Percentiles rank a stretch among this genome's conserved stretches.
These are phyloP conservation scores for Spinibarbus caldwelli DNA, from an alignment of 2,797 vertebrate genomes.

Conservation along the genomic window DNA sequence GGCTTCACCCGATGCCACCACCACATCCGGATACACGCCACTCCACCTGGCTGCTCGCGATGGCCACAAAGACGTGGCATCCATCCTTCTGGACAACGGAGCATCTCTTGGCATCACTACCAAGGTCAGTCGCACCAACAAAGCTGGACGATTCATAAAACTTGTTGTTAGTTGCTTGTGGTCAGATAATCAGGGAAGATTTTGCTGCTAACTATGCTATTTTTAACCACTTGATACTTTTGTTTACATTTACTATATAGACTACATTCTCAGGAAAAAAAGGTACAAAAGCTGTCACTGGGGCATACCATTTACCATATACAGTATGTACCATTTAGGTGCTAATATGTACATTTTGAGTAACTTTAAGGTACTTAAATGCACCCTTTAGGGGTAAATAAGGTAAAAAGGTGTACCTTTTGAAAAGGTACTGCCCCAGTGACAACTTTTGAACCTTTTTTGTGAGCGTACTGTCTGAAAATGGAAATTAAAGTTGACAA, in stretches of 20 bases:
- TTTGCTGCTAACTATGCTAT: background rate
- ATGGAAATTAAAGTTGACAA: background rate
- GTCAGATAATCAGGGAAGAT: background rate
- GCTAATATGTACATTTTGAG: background rate
- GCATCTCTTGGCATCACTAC: slow-evolving; percentile 90
- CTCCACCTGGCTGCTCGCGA: slow-evolving; percentile 92
- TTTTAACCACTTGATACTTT: background rate
- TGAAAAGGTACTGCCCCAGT: background rate
- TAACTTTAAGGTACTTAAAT: no score
- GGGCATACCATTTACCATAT: background rate
- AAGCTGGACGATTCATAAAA: background rate
- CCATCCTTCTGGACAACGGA: slow-evolving; percentile 89
- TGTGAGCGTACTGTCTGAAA: background rate
- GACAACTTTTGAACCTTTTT: background rate
- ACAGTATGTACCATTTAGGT: background rate
- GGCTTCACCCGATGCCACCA: slow-evolving; percentile 89
- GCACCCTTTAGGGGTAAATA: background rate
- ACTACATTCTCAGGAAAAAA: background rate
- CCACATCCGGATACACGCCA: slow-evolving; percentile 92
- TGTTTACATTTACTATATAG: background rate
- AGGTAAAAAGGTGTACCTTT: background rate
- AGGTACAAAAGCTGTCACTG: background rate
- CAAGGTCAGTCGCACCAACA: slow-evolving; percentile 80
- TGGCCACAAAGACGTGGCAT: slow-evolving; percentile 90
- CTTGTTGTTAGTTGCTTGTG: background rate